Conservation (phyloP, 2,113 vertebrate species). For the Apteryx owenii region DNA sequence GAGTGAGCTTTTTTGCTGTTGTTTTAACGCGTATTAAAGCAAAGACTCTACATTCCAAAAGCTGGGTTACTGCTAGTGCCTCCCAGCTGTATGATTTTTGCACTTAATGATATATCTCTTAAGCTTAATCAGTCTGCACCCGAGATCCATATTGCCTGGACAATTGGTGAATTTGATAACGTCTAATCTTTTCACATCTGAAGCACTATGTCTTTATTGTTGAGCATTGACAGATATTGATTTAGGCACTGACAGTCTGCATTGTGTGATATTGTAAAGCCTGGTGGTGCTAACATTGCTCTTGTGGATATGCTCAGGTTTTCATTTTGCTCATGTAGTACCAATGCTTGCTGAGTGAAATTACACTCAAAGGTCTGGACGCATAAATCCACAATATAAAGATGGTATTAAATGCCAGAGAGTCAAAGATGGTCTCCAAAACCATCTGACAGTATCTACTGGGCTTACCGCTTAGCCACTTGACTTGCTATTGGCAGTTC, state of each 20-base stretch:
- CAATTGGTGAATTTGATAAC: constrained; percentile 5
- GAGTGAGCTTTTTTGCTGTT: background rate
- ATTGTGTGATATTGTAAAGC: background rate
- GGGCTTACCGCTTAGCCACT: background rate
- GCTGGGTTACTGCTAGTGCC: background rate
- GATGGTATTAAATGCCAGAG: background rate
- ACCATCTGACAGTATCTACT: background rate
- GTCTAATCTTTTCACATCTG: constrained; percentile 11
- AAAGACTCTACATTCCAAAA: background rate
- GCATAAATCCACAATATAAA: background rate
- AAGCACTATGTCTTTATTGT: constrained; percentile 26
- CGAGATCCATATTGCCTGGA: background rate
- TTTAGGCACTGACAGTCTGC: background rate
- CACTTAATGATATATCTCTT: background rate
- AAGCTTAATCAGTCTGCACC: background rate
- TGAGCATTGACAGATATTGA: constrained; percentile 19
- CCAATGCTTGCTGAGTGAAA: background rate
- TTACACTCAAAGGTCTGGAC: background rate
- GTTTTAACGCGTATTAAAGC: constrained; percentile 15
- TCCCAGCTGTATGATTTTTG: background rate
- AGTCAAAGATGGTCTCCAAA: background rate
- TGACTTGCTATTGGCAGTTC: background rate
- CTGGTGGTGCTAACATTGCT: background rate
- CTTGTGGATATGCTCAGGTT: background rate
- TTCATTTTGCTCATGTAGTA: background rate